Conservation (phyloP, 2,113 vertebrate genomes). For the Ciconia boyciana region DNA sequence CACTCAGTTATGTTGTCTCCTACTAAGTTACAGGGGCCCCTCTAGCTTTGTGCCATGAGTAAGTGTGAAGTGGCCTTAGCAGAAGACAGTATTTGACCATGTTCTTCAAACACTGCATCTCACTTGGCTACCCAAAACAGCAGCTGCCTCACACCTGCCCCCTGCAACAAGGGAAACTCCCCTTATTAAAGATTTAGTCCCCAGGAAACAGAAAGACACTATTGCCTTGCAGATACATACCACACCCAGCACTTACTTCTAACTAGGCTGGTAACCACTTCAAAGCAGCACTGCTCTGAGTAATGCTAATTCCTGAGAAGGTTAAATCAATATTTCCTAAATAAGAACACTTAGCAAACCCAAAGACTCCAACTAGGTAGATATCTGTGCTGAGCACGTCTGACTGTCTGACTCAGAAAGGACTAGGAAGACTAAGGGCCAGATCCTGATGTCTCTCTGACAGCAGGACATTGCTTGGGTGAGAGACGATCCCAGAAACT, state of each 20-base stretch:
- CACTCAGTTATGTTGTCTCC: not conserved
- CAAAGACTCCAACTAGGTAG: not conserved
- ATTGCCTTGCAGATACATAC: not conserved
- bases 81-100: not conserved
- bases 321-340: constrained; percentile 44
- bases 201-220: constrained; percentile 39
- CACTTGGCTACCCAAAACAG: not conserved
- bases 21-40: not conserved
- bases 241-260: constrained; percentile 37
- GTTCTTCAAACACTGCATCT: not conserved
- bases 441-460: not conserved
- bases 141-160: constrained; percentile 38
- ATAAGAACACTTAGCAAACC: not conserved
- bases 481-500: not conserved
- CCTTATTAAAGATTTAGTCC: constrained; percentile 14
- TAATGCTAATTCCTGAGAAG: constrained; percentile 19
- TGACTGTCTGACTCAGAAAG: not conserved
- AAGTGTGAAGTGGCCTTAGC: not conserved
- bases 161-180: constrained; percentile 25
- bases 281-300: constrained; percentile 41
- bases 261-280: constrained; percentile 47
- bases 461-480: not conserved
- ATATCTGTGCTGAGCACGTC: not conserved
- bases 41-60: not conserved
- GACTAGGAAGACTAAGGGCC: not conserved